Evolutionary conservation across 2,113 vertebrate genomes (phyloP), one percentile per base, ranked within the genome.

Genomic region (Erythrocercus mccallii): DNA sequence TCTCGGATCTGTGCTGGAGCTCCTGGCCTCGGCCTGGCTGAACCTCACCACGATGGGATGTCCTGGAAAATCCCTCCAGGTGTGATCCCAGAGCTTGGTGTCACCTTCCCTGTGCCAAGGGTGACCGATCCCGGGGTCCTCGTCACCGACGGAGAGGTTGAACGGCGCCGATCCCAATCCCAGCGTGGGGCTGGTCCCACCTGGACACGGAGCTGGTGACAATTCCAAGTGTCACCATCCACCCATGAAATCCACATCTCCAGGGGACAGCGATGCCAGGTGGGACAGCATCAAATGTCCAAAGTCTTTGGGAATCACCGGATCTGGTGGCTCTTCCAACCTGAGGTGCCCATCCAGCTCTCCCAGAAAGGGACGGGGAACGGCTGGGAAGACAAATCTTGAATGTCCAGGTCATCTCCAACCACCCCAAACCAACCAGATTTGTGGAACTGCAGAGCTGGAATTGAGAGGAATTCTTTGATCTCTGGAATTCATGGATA

Each of bases 211-310:
- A 50, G 44, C 56, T 17, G 12, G 5, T 12, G 70, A 10, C 44
- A n/a, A 3, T 10, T n/a, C 7, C 21, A 6, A 4, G 62, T 5
- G 45, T 1, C 15, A 15, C 57, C 38, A 7, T 3, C 17, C 65
- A n/a, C 9, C 24, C 44, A 10, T 2, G n/a, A 24, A 18, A 51
- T 31, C 42, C 53, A 0, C 2, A 3, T 9, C 35, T 33, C 25
- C 38, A 11, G 25, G 4, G 31, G 4, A 16, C 38, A 16, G 12
- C 2, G 1, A 11, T 1, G 51, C 6, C 60, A 5, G 0, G 0
- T 1, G 4, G 31, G 4, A 16, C 38, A 16, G 12, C 2, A 1
- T 1, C 40, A 17, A 22, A 31, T 0, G 6, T 7, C 11, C 1
- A 0, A 9, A 15, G 10, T 40, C 70, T 42, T 10, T 1, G 15